A percentile compares a stretch with the other conserved stretches of the same genome.
These are phyloP conservation scores for Heteractis magnifica DNA, from an alignment of 92 coral and sea anemone genomes.

Conservation along the genomic window DNA sequence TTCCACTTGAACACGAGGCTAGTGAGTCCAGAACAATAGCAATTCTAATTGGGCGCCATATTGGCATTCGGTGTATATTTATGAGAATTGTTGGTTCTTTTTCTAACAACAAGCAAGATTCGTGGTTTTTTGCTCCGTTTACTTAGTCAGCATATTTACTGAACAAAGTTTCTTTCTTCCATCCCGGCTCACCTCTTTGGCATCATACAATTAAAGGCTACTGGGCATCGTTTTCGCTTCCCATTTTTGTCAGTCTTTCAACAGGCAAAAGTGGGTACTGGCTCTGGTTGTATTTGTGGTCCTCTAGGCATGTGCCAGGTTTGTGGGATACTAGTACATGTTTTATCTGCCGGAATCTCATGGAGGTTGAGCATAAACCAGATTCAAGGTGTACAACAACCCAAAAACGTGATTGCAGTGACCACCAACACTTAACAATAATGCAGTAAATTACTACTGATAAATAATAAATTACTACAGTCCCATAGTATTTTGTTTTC, in stretches of 20 bases:
- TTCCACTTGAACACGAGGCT: no score
- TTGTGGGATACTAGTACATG: constrained; percentile 50
- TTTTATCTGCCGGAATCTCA: constrained; percentile 55
- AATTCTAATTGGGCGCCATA: no score
- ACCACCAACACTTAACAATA: constrained; percentile 36
- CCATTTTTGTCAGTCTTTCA: constrained; percentile 38
- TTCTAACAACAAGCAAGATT: constrained; percentile 41
- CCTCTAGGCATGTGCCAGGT: constrained; percentile 56
- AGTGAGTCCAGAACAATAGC: no score
- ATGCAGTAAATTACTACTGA: background rate
- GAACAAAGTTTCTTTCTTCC: constrained; percentile 36
- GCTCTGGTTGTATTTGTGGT: constrained; percentile 38
- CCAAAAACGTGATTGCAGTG: constrained; percentile 43
- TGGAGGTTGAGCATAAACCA: constrained; percentile 46
- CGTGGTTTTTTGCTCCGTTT: constrained; percentile 27
- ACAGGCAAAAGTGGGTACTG: constrained; percentile 38
- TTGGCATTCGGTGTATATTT: no score
- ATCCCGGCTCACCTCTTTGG: constrained; percentile 27
- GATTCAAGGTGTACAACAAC: constrained; percentile 31
- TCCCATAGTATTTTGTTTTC: no score
- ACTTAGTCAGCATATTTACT: constrained; percentile 16
- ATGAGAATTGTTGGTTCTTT: constrained; percentile 28
- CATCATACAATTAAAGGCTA: constrained; percentile 49
- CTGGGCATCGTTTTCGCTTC: constrained; percentile 39
- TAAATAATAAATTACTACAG: no score